These are phyloP conservation scores for Ornithoptera priamus DNA, from an alignment of 2,888 invertebrate species.

Conservation along the genomic window DNA sequence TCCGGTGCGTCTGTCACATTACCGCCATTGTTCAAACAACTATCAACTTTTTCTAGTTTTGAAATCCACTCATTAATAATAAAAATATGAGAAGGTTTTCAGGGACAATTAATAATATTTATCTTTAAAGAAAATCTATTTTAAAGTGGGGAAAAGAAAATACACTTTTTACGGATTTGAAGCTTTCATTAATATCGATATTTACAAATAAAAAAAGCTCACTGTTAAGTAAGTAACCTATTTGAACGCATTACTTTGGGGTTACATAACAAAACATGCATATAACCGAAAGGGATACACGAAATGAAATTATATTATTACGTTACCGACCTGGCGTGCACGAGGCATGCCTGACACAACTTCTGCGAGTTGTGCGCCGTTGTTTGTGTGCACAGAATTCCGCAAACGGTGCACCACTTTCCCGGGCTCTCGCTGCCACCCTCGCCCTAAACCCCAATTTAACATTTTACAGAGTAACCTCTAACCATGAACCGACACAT, in stretches of 20 bases:
- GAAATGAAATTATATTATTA: constrained; percentile 34
- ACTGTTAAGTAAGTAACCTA: constrained; percentile 14
- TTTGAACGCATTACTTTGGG: constrained; percentile 6
- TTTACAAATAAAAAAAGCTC: constrained; percentile 12
- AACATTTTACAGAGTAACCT: constrained; percentile 64
- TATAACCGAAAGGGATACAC: constrained; percentile 30
- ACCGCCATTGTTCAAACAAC: constrained; percentile 66
- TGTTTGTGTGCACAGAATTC: constrained; percentile 76
- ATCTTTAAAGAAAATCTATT: neutral
- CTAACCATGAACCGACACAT: constrained; percentile 34
- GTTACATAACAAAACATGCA: constrained; percentile 29
- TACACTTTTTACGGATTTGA: constrained; percentile 6
- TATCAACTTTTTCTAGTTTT: neutral
- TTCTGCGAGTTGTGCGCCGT: constrained; percentile 77
- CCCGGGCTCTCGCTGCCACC: constrained; percentile 66
- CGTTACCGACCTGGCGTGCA: constrained; percentile 80
- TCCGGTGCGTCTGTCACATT: constrained; percentile 87
- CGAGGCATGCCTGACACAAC: constrained; percentile 80
- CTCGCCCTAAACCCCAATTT: constrained; percentile 76
- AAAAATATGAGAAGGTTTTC: neutral
- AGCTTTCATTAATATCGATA: constrained; percentile 5
- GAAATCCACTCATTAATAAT: constrained; percentile 10
- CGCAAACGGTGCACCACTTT: constrained; percentile 76
- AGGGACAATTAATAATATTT: neutral
- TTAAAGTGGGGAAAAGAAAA: neutral